Evolutionary conservation across 2,888 invertebrate genomes (phyloP), one percentile per base, ranked within the genome.

Genomic region (Hypsopygia costalis): DNA sequence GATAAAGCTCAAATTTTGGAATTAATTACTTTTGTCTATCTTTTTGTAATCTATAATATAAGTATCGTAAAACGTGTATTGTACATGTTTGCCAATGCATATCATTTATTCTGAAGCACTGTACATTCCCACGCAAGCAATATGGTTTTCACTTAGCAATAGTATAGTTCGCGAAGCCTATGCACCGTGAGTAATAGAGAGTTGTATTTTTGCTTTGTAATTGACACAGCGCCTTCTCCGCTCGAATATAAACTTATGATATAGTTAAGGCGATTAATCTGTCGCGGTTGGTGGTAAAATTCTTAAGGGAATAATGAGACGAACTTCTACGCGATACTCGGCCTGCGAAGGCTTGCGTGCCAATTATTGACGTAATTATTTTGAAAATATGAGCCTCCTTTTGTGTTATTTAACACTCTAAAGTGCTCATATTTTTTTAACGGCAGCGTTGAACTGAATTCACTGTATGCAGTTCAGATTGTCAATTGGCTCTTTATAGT

Each of bases 331-430:
- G 58, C 69, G 68, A 50, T 58, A 66, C 65, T 63, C 62, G 33
- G 31, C 11, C 11, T 20, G 31, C 11, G 30, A 30, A 53, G 44
- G 51, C 71, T 75, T 73, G 78, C 81, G 81, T 85, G 85, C 85
- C 87, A 87, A 87, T 88, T 88, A 88, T 88, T 83, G 82, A 77
- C 77, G 86, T 83, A 81, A 85, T 87, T 87, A 87, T 85, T 79
- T 85, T 81, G 73, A 87, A 88, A 81, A 82, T 87, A 87, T 86
- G 76, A 72, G 73, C 67, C 46, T 65, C 69, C 71, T 75, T 80
- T 79, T 81, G 76, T 74, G 69, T 75, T 81, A 79, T 83, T 86
- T 79, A 80, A 77, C 75, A 72, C 73, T 62, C 55, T 67, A 68
- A 80, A 71, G 71, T 62, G 73, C 74, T 66, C 54, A 77, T 82